These are phyloP conservation scores for Parotocinclus haroldoi DNA, from an alignment of 2,797 vertebrate species.

Conservation along the genomic window DNA sequence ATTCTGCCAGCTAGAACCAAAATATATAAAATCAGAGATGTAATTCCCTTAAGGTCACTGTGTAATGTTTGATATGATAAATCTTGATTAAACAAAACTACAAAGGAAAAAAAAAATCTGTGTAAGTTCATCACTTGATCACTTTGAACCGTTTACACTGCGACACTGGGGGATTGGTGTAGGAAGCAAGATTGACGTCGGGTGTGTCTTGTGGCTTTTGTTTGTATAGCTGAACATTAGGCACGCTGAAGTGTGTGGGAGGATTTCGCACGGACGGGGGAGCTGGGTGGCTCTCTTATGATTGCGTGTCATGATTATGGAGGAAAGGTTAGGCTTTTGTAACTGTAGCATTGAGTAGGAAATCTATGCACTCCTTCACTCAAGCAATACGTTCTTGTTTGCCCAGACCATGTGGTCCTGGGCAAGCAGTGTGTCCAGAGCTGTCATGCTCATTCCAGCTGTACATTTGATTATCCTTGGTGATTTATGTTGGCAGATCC, in stretches of 20 bases:
- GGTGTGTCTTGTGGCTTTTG: conserved; percentile 50
- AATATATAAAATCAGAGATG: not conserved
- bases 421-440: not conserved
- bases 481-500: conserved; percentile 41
- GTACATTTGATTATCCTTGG: conserved; percentile 33
- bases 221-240: conserved; percentile 53
- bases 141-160: too few relatives aligned
- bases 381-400: conserved; percentile 39
- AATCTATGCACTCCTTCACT: conserved; percentile 32
- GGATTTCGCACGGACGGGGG: conserved; percentile 33
- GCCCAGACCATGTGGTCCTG: not conserved
- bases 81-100: too few relatives aligned
- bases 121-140: too few relatives aligned
- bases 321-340: conserved; percentile 45
- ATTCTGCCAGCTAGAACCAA: not conserved
- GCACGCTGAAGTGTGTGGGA: conserved; percentile 38
- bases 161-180: conserved; percentile 27
- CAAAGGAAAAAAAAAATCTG: too few relatives aligned
- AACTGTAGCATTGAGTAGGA: not conserved
- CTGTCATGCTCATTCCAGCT: conserved; percentile 45
- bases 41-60: too few relatives aligned
- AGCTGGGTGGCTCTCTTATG: conserved; percentile 36
- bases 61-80: too few relatives aligned
- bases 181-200: conserved; percentile 40
- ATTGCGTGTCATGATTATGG: conserved; percentile 41